Conservation (phyloP, 1,140 invertebrate genomes). For the Nebria ingens region DNA sequence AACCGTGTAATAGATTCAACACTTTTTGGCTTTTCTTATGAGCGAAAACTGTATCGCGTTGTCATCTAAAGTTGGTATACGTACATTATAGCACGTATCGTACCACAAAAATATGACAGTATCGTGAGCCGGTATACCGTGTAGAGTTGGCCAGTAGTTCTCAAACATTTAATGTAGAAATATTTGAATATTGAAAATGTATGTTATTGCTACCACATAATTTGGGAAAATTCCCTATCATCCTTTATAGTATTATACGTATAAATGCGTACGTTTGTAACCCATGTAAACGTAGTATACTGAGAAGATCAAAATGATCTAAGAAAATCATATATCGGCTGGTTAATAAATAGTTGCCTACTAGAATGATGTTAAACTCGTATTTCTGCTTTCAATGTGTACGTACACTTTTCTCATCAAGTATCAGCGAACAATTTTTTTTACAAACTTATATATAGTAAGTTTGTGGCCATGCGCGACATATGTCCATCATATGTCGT, state of each 20-base stretch:
- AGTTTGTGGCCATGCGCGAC: neutral
- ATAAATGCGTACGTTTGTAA: neutral
- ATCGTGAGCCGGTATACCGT: neutral
- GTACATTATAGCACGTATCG: too few relatives aligned
- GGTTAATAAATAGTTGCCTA: neutral
- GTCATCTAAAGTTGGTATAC: too few relatives aligned
- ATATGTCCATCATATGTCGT: neutral
- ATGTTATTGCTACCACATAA: neutral
- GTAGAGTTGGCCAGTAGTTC: neutral
- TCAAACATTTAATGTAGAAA: too few relatives aligned
- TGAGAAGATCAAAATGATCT: neutral
- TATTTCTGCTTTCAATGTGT: neutral
- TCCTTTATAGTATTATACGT: neutral
- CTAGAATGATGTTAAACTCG: neutral
- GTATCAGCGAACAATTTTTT: neutral
- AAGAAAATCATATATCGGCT: neutral
- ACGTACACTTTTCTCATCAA: neutral
- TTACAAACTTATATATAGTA: too few relatives aligned
- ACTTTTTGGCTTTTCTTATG: too few relatives aligned
- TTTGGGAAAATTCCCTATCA: neutral
- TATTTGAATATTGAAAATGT: neutral
- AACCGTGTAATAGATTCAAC: too few relatives aligned
- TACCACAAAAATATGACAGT: neutral
- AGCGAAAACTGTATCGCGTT: too few relatives aligned
- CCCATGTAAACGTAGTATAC: neutral